Conservation (phyloP, 2,888 invertebrate genomes). For the Xylocampa areola region DNA sequence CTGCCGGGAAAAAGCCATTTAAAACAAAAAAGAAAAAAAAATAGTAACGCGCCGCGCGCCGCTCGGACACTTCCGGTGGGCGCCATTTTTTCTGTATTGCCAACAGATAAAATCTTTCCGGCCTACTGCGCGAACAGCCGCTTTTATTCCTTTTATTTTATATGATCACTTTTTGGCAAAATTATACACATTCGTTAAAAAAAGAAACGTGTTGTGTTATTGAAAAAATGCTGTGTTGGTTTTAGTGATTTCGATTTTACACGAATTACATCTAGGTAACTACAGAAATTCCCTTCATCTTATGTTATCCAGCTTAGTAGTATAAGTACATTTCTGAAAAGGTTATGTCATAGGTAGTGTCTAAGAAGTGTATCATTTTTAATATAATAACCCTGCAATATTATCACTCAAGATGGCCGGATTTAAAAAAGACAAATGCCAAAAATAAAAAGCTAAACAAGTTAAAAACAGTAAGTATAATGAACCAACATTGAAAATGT, state of each 20-base stretch:
- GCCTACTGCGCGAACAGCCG: slow-evolving; percentile 87
- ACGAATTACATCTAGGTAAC: not conserved
- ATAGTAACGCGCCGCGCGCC: slow-evolving; percentile 88
- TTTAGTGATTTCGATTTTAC: slow-evolving; percentile 13
- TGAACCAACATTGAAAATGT: slow-evolving; percentile 64
- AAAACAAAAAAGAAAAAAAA: slow-evolving; percentile 88
- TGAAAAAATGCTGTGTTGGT: slow-evolving; percentile 13
- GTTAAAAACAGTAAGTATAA: slow-evolving; percentile 41
- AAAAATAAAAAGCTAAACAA: slow-evolving; percentile 26
- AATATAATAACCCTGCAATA: too few species aligned
- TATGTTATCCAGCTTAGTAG: not conserved
- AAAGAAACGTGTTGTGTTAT: slow-evolving; percentile 41
- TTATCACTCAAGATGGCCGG: not conserved
- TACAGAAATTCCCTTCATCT: too few species aligned
- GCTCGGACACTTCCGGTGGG: slow-evolving; percentile 90
- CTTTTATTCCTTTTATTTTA: slow-evolving; percentile 83
- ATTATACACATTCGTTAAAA: slow-evolving; percentile 68
- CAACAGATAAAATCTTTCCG: slow-evolving; percentile 90
- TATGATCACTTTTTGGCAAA: slow-evolving; percentile 82
- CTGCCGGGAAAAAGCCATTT: slow-evolving; percentile 90
- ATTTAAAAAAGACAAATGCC: slow-evolving; percentile 5
- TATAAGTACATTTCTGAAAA: too few species aligned
- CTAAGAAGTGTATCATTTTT: too few species aligned
- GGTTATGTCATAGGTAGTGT: too few species aligned
- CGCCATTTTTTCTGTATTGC: slow-evolving; percentile 90